Evolutionary conservation across 2,888 invertebrate genomes (phyloP), one percentile per base, ranked within the genome.

Genomic region (Caenorhabditis japonica): DNA sequence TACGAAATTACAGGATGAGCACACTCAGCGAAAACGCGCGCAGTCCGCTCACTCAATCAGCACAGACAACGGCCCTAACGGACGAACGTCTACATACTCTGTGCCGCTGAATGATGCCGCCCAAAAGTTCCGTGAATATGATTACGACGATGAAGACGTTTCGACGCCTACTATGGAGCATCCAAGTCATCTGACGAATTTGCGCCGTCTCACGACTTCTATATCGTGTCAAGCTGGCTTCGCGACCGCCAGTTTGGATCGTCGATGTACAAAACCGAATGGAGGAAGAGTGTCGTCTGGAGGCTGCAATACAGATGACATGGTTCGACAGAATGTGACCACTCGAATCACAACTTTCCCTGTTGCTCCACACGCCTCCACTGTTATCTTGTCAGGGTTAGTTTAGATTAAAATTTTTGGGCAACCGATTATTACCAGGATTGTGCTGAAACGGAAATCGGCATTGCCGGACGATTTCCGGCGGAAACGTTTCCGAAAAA

Each of bases 261-360:
- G 78, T 30, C 52, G 79, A 59, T 59, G 61, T n/a, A 5, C 61
- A 27, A 74, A 74, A 33, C 36, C 47, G 13, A 56, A 53, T 19
- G 59, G 59, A 49, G 72, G 51, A n/a, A 33, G 52, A 12, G 0
- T 64, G 25, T 64, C 55, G 23, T 53, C 30, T 41, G 61, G 69
- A 46, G 13, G 53, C 10, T 19, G 62, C 2, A n/a, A n/a, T n/a
- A n/a, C 23, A 2, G 73, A 73, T n/a, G 73, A 73, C 23, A 47
- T 58, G 34, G 17, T 38, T 19, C 60, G 73, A 10, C 73, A 59
- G 47, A 73, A 51, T 38, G 59, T 73, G 3, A 68, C 74, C 2
- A 68, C 73, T 34, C 49, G 80, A 43, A 66, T 80, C 56, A 82
- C 82, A 13, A 82, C 82, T 12, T 82, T 82, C 60, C 82, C 82